These are phyloP conservation scores for Parochlus steinenii DNA, from an alignment of 2,888 invertebrate species.

Conservation along the genomic window DNA sequence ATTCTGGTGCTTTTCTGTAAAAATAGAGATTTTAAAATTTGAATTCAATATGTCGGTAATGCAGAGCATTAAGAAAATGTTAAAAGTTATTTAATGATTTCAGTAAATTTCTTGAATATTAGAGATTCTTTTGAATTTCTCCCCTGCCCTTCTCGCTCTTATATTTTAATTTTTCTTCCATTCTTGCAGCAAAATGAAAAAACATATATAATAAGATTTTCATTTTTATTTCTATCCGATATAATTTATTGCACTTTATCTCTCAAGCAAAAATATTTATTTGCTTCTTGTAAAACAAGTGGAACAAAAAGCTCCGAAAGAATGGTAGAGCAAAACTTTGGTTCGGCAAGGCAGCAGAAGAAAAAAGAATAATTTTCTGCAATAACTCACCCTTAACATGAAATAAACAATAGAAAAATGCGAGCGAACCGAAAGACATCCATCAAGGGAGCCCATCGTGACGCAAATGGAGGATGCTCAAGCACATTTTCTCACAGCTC, in stretches of 20 bases:
- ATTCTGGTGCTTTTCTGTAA: too few relatives aligned
- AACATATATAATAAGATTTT: slow-evolving; percentile 12
- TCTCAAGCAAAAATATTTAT: slow-evolving; percentile 4
- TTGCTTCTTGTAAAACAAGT: slow-evolving; percentile 10
- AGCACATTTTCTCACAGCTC: too few relatives aligned
- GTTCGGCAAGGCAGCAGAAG: not conserved
- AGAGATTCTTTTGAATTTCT: slow-evolving; percentile 10
- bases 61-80: too few relatives aligned
- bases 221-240: slow-evolving; percentile 9
- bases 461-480: too few relatives aligned
- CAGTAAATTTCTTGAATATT: too few relatives aligned
- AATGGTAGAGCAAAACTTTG: not conserved
- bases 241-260: slow-evolving; percentile 11
- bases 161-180: not conserved
- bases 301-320: slow-evolving; percentile 2
- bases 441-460: too few relatives aligned
- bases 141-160: slow-evolving; percentile 1
- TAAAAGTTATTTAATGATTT: too few relatives aligned
- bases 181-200: slow-evolving; percentile 6
- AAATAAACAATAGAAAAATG: not conserved
- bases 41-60: too few relatives aligned
- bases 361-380: not conserved
- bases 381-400: not conserved
- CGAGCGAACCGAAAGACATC: not conserved
- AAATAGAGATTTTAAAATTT: too few relatives aligned